phyloP scores from a whole-genome alignment of 2,797 vertebrate genomes.

The Epinephelus malabaricus region DNA sequence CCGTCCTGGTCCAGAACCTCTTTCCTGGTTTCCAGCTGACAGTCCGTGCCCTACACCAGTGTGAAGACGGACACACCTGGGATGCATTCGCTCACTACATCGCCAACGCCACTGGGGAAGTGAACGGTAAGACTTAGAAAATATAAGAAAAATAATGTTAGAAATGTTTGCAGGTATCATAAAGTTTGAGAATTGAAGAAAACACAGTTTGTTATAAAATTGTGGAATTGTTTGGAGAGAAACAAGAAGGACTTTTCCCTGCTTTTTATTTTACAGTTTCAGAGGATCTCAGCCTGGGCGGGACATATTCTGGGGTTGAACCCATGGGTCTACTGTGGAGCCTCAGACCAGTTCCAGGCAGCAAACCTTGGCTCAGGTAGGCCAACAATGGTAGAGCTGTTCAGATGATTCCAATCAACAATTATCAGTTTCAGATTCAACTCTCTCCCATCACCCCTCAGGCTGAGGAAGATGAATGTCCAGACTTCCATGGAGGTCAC shows the following conservation, averaged over 20 bases:
- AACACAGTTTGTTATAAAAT: not conserved
- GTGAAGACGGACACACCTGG: constrained; percentile 80
- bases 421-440: not conserved
- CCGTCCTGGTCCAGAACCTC: constrained; percentile 64
- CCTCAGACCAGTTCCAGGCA: constrained; percentile 81
- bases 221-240: not conserved
- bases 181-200: not conserved
- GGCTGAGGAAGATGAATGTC: constrained; percentile 77
- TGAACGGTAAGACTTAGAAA: constrained; percentile 58
- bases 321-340: constrained; percentile 87
- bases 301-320: constrained; percentile 82
- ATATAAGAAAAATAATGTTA: not conserved
- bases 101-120: constrained; percentile 63
- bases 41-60: constrained; percentile 64
- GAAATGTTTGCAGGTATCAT: not conserved
- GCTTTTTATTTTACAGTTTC: constrained; percentile 63
- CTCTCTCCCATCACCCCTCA: constrained; percentile 36
- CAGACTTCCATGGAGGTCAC: constrained; percentile 72
- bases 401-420: not conserved
- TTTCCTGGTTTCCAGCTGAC: constrained; percentile 68
- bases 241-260: not conserved
- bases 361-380: constrained; percentile 79
- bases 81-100: constrained; percentile 81
- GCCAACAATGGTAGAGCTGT: not conserved
- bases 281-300: constrained; percentile 78